Evolutionary conservation across 1,140 invertebrate species (phyloP).

Genomic region (Zaprionus davidi): DNA sequence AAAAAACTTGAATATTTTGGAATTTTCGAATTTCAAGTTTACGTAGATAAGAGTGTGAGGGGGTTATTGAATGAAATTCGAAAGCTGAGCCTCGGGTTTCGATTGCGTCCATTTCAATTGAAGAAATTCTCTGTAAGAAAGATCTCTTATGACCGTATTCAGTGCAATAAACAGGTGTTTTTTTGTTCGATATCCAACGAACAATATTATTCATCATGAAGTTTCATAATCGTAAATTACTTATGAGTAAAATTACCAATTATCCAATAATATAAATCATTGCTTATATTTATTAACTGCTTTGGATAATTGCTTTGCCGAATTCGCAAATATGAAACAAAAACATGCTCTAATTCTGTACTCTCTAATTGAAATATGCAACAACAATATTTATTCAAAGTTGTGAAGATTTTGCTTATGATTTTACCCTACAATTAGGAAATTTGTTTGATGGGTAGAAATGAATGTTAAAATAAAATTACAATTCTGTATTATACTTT

Average conservation of each 20-base stretch:
- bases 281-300: background rate
- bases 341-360: background rate
- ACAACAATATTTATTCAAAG: background rate
- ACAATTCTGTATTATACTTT: too few species aligned
- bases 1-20: conserved; percentile 21
- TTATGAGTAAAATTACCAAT: too few species aligned
- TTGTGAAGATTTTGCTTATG: background rate
- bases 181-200: background rate
- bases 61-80: conserved; percentile 77
- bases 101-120: conserved; percentile 59
- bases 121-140: conserved; percentile 61
- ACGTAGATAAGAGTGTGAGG: conserved; percentile 3
- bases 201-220: background rate
- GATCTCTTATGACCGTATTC: conserved; percentile 37
- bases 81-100: conserved; percentile 45
- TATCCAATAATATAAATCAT: too few species aligned
- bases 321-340: background rate
- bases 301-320: background rate
- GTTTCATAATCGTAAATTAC: background rate
- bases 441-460: background rate
- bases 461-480: too few species aligned
- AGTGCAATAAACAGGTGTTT: background rate
- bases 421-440: background rate
- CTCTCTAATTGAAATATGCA: background rate
- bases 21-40: conserved; percentile 24